phyloP scores from a whole-genome alignment of 2,113 vertebrate species.

The Recurvirostra avosetta region DNA sequence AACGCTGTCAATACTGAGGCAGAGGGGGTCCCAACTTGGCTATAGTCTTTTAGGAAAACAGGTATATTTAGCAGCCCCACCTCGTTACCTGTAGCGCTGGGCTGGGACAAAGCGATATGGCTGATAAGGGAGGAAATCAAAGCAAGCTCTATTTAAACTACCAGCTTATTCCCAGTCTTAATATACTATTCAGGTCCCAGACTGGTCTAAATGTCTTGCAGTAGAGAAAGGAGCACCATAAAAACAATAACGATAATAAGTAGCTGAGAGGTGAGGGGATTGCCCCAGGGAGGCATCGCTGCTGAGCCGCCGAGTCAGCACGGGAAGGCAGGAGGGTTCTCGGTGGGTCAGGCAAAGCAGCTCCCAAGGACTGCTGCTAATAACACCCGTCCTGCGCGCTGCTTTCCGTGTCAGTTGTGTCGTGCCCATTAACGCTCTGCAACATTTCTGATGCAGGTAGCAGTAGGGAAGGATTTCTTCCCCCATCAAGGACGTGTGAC shows the following conservation, averaged over 20 bases:
- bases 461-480: not conserved
- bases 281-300: not conserved
- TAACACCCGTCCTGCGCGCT: not conserved
- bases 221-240: not conserved
- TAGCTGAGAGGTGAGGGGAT: not conserved
- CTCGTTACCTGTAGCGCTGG: not conserved
- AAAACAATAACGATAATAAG: not conserved
- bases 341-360: not conserved
- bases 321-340: not conserved
- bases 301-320: not conserved
- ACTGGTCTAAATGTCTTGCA: not conserved
- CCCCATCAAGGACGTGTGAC: not conserved
- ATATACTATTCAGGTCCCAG: constrained; percentile 9
- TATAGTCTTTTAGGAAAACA: not conserved
- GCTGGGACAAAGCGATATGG: not conserved
- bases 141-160: not conserved
- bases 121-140: not conserved
- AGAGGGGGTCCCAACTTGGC: not conserved
- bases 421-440: not conserved
- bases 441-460: not conserved
- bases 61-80: not conserved
- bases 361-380: not conserved
- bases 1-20: not conserved
- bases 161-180: constrained; percentile 33
- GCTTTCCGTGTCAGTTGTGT: not conserved